Percentiles rank a stretch among this genome's conserved stretches.
Conservation (phyloP, 2,113 vertebrate genomes). For the Pungitius pungitius region DNA sequence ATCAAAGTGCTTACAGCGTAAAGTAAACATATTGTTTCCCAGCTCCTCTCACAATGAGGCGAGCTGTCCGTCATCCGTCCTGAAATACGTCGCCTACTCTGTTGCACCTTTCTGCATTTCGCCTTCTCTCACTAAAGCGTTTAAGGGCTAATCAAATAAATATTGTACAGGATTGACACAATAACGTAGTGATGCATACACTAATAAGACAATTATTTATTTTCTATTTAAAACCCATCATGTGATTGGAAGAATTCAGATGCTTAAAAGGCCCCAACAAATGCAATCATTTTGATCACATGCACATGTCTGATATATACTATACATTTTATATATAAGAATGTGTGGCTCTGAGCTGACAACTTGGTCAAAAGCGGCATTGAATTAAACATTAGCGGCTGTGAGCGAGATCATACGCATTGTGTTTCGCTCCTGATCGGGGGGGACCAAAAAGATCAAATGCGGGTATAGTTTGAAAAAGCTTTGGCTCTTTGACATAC, state of each 20-base stretch:
- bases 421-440: neutral
- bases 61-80: neutral
- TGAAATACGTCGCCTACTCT: conserved; percentile 72
- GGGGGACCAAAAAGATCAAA: neutral
- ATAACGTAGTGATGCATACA: too few relatives aligned
- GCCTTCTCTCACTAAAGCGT: neutral
- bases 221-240: too few relatives aligned
- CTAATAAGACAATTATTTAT: too few relatives aligned
- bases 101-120: neutral
- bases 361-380: too few relatives aligned
- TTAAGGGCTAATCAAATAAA: neutral
- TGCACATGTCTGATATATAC: too few relatives aligned
- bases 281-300: too few relatives aligned
- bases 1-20: neutral
- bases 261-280: too few relatives aligned
- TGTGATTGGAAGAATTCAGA: too few relatives aligned
- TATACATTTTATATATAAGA: too few relatives aligned
- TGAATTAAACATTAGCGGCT: too few relatives aligned
- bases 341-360: too few relatives aligned
- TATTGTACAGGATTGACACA: neutral
- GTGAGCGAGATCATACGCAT: neutral
- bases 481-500: neutral
- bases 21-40: neutral
- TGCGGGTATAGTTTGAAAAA: neutral
- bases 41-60: neutral